Evolutionary conservation across 2,113 vertebrate genomes (phyloP), one percentile per base, ranked within the genome.

Genomic region (Thalassoma bifasciatum): DNA sequence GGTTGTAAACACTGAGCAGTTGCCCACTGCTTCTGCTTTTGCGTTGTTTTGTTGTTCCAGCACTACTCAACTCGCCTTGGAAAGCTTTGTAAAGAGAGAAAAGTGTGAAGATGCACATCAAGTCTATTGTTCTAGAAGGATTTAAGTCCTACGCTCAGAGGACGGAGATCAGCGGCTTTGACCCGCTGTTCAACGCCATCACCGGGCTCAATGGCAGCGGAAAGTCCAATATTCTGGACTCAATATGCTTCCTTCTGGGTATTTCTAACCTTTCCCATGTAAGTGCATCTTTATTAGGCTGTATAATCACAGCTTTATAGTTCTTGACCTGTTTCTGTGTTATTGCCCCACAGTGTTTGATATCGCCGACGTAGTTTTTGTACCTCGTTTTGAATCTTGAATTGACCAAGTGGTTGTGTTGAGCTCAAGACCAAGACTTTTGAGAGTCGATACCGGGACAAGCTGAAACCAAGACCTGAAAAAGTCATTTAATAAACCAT

Each of bases 121-220:
- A 97, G 65, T 96, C 97, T 2, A 94, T 99, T 50, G 60, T 97
- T 23, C 56, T 99, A 0, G 98, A 99, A 1, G 98, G 98, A 11
- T 99, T 99, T 82, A 99, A 99, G 56, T 99, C 98, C 34, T 99
- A 99, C 80, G 97, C 96, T 0, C 96, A 97, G 67, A 94, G 95
- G 79, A 99, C 97, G 0, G 98, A 99, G 82, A 93, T 99, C 58
- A 63, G 63, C 77, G 94, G 88, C 16, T 99, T 99, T 73, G 97
- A 99, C 46, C 96, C 95, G 0, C 92, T 96, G 0, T 99, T 99
- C 83, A 99, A 99, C 91, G 98, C 98, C 17, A 96, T 99, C 82
- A 99, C 98, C 1, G 98, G 98, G 19, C 92, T 98, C 53, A 99
- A 99, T 82, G 97, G 98, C 79, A 99, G 98, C 68, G 98, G 98